Evolutionary conservation across 2,113 vertebrate species (phyloP).

Genomic region (Dendropsophus ebraccatus): DNA sequence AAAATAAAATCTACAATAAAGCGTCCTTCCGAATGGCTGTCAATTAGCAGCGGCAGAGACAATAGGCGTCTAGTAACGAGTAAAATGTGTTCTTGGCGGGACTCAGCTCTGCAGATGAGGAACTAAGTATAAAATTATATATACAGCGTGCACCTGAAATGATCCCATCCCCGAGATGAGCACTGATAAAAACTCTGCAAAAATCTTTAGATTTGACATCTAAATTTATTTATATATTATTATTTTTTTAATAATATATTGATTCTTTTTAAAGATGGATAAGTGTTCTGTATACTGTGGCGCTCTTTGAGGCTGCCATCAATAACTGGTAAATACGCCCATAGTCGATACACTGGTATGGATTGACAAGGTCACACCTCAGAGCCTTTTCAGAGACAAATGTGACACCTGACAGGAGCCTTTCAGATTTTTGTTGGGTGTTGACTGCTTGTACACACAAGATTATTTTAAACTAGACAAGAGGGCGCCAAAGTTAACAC

Average conservation of each 20-base stretch:
- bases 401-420: background rate
- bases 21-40: constrained; percentile 1
- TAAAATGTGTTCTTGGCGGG: constrained; percentile 7
- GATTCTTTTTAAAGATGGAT: too few relatives aligned
- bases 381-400: background rate
- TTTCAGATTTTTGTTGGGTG: background rate
- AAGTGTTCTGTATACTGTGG: too few relatives aligned
- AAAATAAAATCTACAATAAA: constrained; percentile 41
- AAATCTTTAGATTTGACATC: background rate
- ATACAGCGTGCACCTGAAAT: background rate
- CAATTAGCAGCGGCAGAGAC: constrained; percentile 7
- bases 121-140: background rate
- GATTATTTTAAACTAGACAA: background rate
- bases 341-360: too few relatives aligned
- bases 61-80: background rate
- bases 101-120: background rate
- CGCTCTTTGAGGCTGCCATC: too few relatives aligned
- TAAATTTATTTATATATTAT: too few relatives aligned
- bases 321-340: too few relatives aligned
- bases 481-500: background rate
- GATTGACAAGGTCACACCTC: background rate
- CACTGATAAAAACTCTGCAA: background rate
- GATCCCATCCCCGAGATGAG: background rate
- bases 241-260: too few relatives aligned
- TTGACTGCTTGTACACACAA: background rate